A percentile compares a stretch with the other conserved stretches of the same genome.
Evolutionary conservation across 2,113 vertebrate genomes (phyloP).

Genomic region (Hippocampus abdominalis): DNA sequence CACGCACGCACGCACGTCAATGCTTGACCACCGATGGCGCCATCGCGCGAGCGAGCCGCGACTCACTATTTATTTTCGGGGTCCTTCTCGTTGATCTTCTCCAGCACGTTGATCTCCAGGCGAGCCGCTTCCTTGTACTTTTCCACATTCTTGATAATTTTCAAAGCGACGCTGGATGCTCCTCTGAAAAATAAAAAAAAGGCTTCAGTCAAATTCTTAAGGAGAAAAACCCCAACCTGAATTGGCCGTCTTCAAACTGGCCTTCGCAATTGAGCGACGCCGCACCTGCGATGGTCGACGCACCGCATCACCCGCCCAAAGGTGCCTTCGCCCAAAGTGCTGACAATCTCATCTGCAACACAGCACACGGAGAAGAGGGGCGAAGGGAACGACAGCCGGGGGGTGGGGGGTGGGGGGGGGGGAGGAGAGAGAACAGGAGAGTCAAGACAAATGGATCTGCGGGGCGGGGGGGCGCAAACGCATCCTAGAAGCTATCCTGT

Average conservation of each 20-base stretch:
- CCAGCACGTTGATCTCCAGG: constrained; percentile 92
- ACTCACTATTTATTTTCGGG: constrained; percentile 86
- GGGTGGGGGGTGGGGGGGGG: no score
- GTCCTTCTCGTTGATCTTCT: constrained; percentile 94
- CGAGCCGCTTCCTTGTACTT: constrained; percentile 96
- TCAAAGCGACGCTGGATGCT: constrained; percentile 83
- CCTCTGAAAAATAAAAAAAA: constrained; percentile 68
- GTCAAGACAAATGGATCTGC: constrained; percentile 53
- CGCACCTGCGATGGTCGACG: constrained; percentile 90
- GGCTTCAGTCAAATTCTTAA: background rate
- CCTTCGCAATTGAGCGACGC: background rate
- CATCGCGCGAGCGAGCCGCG: no score
- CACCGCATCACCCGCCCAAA: constrained; percentile 95
- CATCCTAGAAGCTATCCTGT: constrained; percentile 50
- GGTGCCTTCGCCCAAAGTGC: constrained; percentile 93
- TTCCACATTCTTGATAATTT: constrained; percentile 97
- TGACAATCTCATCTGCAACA: constrained; percentile 90
- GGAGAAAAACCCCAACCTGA: background rate
- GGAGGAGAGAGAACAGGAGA: constrained; percentile 39
- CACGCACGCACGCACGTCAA: no score
- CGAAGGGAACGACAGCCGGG: constrained; percentile 39
- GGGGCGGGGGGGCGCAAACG: constrained; percentile 32
- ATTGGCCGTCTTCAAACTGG: no score
- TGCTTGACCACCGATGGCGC: no score
- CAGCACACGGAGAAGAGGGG: constrained; percentile 58